Percentiles rank a stretch among this genome's conserved stretches.
These are phyloP conservation scores for Himantopus leucocephalus DNA, from an alignment of 2,113 vertebrate species.

Conservation along the genomic window DNA sequence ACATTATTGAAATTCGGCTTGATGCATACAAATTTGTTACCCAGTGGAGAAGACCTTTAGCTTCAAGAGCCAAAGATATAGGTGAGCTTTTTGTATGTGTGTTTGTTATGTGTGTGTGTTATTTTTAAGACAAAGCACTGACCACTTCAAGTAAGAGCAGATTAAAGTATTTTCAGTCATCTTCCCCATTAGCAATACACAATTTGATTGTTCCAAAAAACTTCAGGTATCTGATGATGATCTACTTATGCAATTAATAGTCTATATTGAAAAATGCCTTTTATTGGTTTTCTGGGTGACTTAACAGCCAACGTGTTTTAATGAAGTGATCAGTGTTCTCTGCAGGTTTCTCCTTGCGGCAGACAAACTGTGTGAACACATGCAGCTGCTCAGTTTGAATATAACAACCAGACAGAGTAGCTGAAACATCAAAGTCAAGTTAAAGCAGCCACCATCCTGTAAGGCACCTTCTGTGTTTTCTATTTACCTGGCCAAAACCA, in stretches of 20 bases:
- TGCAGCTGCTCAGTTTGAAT: not conserved
- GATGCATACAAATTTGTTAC: conserved; percentile 97
- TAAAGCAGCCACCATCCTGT: not conserved
- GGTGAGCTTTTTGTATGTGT: conserved; percentile 71
- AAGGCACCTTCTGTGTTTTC: not conserved
- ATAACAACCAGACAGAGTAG: not conserved
- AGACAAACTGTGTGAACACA: not conserved
- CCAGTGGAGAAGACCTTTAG: conserved; percentile 92
- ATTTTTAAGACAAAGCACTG: not conserved
- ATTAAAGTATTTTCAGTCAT: not conserved
- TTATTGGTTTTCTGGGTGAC: not conserved
- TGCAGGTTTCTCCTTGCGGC: not conserved
- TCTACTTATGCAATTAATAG: not conserved
- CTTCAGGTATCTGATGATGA: not conserved
- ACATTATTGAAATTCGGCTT: conserved; percentile 94
- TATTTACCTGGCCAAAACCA: not conserved
- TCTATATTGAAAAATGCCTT: not conserved
- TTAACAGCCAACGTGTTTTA: not conserved
- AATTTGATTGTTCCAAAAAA: not conserved
- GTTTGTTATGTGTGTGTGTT: not conserved
- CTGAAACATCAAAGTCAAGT: not conserved
- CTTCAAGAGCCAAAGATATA: conserved; percentile 94
- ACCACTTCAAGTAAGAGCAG: not conserved
- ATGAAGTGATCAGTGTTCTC: not conserved
- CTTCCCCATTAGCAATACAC: not conserved